A percentile compares a stretch with the other conserved stretches of the same genome.
phyloP scores from a whole-genome alignment of 1,140 invertebrate genomes.

The Watersipora subatra region DNA sequence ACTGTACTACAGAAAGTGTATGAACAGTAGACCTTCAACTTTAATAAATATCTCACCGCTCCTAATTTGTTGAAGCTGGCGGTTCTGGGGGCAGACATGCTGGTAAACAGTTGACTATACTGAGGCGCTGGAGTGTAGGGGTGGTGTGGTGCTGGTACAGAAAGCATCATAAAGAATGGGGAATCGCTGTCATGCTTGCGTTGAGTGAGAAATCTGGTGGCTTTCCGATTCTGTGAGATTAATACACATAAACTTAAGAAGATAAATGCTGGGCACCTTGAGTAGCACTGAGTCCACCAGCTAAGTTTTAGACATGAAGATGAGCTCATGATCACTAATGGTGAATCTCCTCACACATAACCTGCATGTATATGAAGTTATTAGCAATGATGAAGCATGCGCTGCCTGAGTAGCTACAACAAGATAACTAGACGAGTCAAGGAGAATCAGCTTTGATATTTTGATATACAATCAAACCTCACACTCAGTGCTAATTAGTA shows the following conservation, averaged over 20 bases:
- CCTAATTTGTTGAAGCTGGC: constrained; percentile 54
- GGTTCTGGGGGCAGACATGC: constrained; percentile 50
- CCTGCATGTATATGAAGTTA: background rate
- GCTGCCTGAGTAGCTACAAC: background rate
- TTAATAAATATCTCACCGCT: constrained; percentile 3
- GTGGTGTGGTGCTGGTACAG: constrained; percentile 66
- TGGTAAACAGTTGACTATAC: constrained; percentile 50
- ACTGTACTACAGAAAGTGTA: no score
- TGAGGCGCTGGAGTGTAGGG: constrained; percentile 66
- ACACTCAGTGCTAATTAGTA: no score
- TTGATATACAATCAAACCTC: no score
- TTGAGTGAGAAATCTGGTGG: constrained; percentile 46
- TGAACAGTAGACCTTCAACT: no score
- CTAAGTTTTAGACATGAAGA: no score
- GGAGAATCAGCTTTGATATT: no score
- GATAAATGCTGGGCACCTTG: no score
- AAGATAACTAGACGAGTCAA: no score
- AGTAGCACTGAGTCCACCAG: no score
- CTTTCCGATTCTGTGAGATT: constrained; percentile 44
- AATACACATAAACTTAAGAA: background rate
- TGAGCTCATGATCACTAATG: no score
- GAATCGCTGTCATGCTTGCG: constrained; percentile 14
- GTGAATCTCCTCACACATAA: no score
- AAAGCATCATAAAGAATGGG: constrained; percentile 69
- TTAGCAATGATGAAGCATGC: background rate